Evolutionary conservation across 2,888 invertebrate species (phyloP).

Genomic region (Abscondita cerata): DNA sequence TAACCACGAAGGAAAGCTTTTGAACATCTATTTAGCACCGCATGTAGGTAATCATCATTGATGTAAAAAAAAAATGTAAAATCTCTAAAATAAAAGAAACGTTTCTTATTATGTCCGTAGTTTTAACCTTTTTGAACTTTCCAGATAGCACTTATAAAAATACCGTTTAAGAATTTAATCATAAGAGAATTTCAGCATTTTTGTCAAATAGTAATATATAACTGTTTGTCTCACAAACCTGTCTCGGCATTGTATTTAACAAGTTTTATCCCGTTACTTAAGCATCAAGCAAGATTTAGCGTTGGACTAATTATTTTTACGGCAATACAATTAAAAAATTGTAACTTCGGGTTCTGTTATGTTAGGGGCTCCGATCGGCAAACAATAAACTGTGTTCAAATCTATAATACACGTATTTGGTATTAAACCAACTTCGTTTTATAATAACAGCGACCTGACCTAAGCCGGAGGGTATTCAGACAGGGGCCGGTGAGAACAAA

Average conservation of each 20-base stretch:
- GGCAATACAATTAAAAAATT: background rate
- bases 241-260: conserved; percentile 7
- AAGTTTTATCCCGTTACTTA: conserved; percentile 11
- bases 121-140: too few relatives aligned
- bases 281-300: conserved; percentile 5
- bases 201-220: conserved; percentile 12
- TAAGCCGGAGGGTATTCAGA: conserved; percentile 40
- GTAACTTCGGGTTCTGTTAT: background rate
- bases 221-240: conserved; percentile 11
- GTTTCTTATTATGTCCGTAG: too few relatives aligned
- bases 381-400: conserved; percentile 2
- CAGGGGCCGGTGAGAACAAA: conserved; percentile 50
- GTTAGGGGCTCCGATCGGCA: background rate
- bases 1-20: conserved; percentile 17
- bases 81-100: background rate
- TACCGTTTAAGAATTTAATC: conserved; percentile 7
- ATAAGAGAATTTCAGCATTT: conserved; percentile 9
- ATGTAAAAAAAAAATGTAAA: conserved; percentile 22
- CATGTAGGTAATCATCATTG: conserved; percentile 31
- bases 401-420: conserved; percentile 18
- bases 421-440: conserved; percentile 17
- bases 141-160: too few relatives aligned
- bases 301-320: background rate
- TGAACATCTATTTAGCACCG: conserved; percentile 15
- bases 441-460: conserved; percentile 36